Base-by-base conservation (phyloP, 2,888 invertebrate genomes). In the Drosophila nr. perissopoda region DNA sequence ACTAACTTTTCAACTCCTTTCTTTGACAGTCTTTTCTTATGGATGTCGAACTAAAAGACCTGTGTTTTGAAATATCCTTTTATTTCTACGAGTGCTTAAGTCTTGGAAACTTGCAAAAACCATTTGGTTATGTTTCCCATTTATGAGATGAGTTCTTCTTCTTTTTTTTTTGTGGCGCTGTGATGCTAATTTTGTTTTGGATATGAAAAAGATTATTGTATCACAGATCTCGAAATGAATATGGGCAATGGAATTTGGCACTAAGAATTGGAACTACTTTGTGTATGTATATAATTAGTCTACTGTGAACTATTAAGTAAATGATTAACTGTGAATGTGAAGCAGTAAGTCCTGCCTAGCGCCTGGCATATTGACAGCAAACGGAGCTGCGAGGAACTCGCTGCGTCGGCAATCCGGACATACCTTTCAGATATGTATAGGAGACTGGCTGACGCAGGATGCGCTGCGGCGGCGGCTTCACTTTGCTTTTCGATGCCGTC, bases 381-480 rank as follows among this genome's bases (percentile, higher is more conserved):
- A 92, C 92, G 16, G 93, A 89, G 68, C 92, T 94, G 74, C 95
- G 94, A 0, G 97, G 97, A 29, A 97, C 96, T 89, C 97, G 94
- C 91, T 97, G 97, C 1, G 97, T 97, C 10, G 97, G 97, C 63
- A 97, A 93, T 13, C 97, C 97, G 11, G 97, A 97, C 76, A 97
- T 94, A 53, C 97, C 97, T 77, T 95, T 95, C 2, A 96, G 96
- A 92, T 97, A 97, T 11, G 96, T 96, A 92, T 97, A 97, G 0
- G 96, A 95, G 16, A 97, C 96, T 1, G 97, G 97, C 59, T 96
- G 95, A 45, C 97, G 94, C 11, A 97, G 94, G 74, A 97, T 97
- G 82, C 96, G 95, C 91, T 96, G 96, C 2, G 96, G 96, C 67
- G 95, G 96, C 76, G 95, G 94, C 82, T 92, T 92, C 66, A 76